Evolutionary conservation across 2,113 vertebrate species (phyloP).

Genomic region (Zosterops lateralis): DNA sequence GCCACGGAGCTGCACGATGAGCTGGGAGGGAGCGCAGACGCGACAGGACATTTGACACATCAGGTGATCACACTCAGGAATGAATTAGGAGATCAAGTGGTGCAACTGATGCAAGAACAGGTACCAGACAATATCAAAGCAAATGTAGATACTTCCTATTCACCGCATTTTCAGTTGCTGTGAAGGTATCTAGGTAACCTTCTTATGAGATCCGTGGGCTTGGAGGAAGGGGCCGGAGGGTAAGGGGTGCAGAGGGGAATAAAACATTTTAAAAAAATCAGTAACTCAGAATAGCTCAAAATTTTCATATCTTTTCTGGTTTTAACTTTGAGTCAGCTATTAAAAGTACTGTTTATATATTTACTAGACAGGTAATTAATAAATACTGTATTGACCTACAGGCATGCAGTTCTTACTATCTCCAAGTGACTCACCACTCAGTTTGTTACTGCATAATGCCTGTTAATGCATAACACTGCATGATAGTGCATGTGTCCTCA

Average conservation of each 20-base stretch:
- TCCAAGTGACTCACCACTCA: neutral
- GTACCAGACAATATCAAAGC: neutral
- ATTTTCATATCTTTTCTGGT: neutral
- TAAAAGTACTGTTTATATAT: neutral
- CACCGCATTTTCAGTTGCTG: neutral
- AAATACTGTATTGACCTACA: neutral
- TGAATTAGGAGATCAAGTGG: neutral
- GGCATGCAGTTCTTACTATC: neutral
- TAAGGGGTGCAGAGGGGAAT: too few relatives aligned
- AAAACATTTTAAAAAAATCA: neutral
- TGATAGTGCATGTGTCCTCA: neutral
- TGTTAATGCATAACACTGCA: neutral
- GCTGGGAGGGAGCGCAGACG: neutral
- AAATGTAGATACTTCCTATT: neutral
- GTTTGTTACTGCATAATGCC: neutral
- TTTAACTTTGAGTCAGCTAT: neutral
- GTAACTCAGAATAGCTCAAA: neutral
- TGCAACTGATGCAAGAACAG: neutral
- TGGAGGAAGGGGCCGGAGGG: rapidly evolving
- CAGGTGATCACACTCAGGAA: neutral
- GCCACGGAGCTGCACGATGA: neutral
- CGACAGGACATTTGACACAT: neutral
- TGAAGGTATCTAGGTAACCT: neutral
- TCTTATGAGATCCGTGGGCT: neutral
- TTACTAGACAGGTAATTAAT: neutral